Conservation (phyloP, 2,888 invertebrate species). For the Chrysolina oricalcia region DNA sequence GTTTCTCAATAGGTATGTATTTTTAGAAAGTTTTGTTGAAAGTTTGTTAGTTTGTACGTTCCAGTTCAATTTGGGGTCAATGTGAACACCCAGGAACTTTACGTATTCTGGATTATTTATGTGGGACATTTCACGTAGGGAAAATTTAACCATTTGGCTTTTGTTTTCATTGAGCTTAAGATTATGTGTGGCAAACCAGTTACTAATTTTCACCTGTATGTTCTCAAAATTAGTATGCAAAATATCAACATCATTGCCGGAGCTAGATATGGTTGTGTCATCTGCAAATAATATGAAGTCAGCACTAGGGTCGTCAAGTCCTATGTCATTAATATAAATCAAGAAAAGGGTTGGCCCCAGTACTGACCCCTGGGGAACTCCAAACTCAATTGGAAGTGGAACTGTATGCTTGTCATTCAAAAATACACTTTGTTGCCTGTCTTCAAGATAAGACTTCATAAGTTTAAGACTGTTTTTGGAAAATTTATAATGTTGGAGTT, state of each 20-base stretch:
- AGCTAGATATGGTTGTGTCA: slow-evolving; percentile 20
- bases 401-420: slow-evolving; percentile 2
- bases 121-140: slow-evolving; percentile 20
- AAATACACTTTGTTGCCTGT: background rate
- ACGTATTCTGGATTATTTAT: slow-evolving; percentile 12
- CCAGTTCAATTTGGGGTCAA: background rate
- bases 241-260: slow-evolving; percentile 17
- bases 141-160: slow-evolving; percentile 18
- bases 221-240: slow-evolving; percentile 8
- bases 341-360: slow-evolving; percentile 19
- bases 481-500: slow-evolving; percentile 3
- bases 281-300: slow-evolving; percentile 13
- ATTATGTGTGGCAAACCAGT: slow-evolving; percentile 20
- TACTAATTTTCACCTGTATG: background rate
- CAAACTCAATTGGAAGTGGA: slow-evolving; percentile 13
- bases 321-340: slow-evolving; percentile 17
- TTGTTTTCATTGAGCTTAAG: slow-evolving; percentile 21
- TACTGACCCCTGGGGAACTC: background rate
- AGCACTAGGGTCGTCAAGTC: slow-evolving; percentile 20
- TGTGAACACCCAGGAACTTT: background rate
- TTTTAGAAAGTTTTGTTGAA: slow-evolving; percentile 20
- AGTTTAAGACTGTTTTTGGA: slow-evolving; percentile 16
- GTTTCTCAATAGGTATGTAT: slow-evolving; percentile 25
- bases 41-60: slow-evolving; percentile 23
- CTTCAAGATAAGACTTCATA: slow-evolving; percentile 16